Evolutionary conservation across 2,797 vertebrate species (phyloP).

Genomic region (Hafferia zeledoni): DNA sequence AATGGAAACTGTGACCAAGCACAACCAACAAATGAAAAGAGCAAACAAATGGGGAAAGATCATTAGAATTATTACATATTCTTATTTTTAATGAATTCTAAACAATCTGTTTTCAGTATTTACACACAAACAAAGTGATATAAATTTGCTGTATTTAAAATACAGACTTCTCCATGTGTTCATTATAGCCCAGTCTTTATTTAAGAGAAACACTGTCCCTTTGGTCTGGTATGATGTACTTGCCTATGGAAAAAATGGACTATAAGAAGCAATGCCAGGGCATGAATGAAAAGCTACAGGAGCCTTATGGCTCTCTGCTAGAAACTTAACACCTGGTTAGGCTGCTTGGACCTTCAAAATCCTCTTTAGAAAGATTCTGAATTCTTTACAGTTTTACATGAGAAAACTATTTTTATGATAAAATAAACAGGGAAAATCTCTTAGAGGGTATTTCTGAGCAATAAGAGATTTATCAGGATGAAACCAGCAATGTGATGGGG

Average conservation of each 20-base stretch:
- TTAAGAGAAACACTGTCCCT: neutral
- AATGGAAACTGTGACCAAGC: neutral
- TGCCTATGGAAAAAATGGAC: neutral
- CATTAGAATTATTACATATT: neutral
- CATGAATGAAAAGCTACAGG: neutral
- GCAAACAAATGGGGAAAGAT: neutral
- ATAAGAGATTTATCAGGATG: neutral
- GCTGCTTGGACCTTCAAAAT: neutral
- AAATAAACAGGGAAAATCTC: neutral
- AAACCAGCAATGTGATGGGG: neutral
- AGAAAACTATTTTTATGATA: neutral
- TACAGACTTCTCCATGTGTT: neutral
- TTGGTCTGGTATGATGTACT: neutral
- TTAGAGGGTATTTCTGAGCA: neutral
- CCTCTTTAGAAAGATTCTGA: neutral
- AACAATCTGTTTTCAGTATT: neutral
- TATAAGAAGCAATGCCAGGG: neutral
- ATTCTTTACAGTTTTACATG: neutral
- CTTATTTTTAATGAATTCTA: neutral
- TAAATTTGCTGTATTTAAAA: neutral
- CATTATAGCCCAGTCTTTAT: neutral
- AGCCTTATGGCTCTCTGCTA: neutral
- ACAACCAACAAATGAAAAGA: neutral
- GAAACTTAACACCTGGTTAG: neutral
- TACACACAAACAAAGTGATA: neutral